Evolutionary conservation across 2,797 vertebrate genomes (phyloP), one percentile per base, ranked within the genome.

Genomic region (Dallia pectoralis): DNA sequence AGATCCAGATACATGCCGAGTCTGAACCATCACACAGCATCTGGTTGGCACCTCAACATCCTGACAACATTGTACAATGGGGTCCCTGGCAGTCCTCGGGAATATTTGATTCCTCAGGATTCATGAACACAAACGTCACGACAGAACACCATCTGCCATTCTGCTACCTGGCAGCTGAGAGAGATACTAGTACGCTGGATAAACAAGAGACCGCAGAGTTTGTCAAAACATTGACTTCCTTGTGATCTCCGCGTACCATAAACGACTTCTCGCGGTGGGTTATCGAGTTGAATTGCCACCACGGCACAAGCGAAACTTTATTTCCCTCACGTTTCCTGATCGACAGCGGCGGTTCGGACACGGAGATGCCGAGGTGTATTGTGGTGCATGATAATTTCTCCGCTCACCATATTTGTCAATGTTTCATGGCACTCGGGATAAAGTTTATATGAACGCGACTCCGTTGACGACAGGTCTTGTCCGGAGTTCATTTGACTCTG

Each of bases 401-500:
- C 19, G 61, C 16, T 30, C 29, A 18, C 14, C 30, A 30, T 30
- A 63, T 32, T 5, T 63, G 6, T 3, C 59, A 4, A 2, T 63
- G 16, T 30, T 3, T n/a, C 25, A 12, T 11, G 3, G 8, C n/a
- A 18, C 61, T 77, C 59, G 73, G 33, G 61, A 64, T 29, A 29
- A 22, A 27, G n/a, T 69, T 25, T 73, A 4, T 75, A 69, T 71
- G 62, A 72, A 47, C 56, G 16, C 69, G 51, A 32, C 51, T 66
- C 9, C 12, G 2, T 67, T 33, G 61, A 74, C 25, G 36, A 29
- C 11, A 51, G 29, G 53, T 33, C 0, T 19, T 73, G 65, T 30
- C 64, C 63, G 75, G 71, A 27, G 72, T 81, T 75, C 53, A 62
- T 76, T 79, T 74, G 64, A 74, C 72, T 67, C 79, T 9, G 40